Evolutionary conservation across 2,888 invertebrate species (phyloP), one percentile per base, ranked within the genome.

Genomic region (Eucera pruinosa): DNA sequence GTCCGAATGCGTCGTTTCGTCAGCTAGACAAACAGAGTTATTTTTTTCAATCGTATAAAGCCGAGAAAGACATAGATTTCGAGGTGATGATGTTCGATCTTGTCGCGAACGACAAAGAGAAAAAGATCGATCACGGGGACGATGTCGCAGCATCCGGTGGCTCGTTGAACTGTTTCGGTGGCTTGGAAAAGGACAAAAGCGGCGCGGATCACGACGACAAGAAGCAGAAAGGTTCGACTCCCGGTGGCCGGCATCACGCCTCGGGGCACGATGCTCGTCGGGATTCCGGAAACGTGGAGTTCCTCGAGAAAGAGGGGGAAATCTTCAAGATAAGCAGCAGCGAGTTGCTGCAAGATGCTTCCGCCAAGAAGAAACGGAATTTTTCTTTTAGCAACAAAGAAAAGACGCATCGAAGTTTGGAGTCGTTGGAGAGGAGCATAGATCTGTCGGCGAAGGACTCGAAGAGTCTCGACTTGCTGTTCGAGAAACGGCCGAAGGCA

Each of bases 1-100:
- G 74, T 23, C 85, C 84, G 15, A 77, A 72, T 60, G 68, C 78
- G 61, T 61, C 61, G 55, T 76, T 82, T 39, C 78, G 78, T 71
- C 87, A 87, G 55, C 82, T 88, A 43, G 89, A 91, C 75, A 89
- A 90, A 45, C 89, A 89, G 86, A 89, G 88, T 77, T 90, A 89
- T 89, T 89, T 90, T 89, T 90, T 90, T 90, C 89, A 89, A 89
- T 90, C 88, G 87, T 89, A 90, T 88, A 89, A 89, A 89, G 86
- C 88, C 87, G 87, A 89, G 88, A 89, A 90, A 87, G 87, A 89
- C 64, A 74, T 89, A 88, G 88, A 89, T 82, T 84, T 82, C 65
- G 83, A 83, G 61, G 69, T 81, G 55, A 60, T 82, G 79, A 76
- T 80, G 70, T 80, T 84, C 61, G 86, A 83, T 23, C 39, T 68